Conservation (phyloP, 2,797 vertebrate species). For the Pangasius macronema region DNA sequence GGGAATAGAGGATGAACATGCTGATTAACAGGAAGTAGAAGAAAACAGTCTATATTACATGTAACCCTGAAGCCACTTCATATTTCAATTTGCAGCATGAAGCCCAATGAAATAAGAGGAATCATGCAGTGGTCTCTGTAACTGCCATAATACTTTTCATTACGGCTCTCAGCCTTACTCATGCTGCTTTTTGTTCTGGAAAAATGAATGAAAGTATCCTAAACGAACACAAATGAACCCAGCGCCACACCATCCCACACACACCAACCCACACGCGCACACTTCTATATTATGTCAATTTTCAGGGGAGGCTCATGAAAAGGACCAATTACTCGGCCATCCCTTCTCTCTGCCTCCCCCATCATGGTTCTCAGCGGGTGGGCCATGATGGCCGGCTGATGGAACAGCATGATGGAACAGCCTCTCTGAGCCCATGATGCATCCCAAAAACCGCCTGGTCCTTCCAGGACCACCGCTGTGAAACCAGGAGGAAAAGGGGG, state of each 20-base stretch:
- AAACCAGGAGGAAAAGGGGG: constrained; percentile 25
- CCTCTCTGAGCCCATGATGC: constrained; percentile 44
- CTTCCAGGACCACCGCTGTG: constrained; percentile 43
- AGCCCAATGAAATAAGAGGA: constrained; percentile 53
- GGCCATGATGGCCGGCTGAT: constrained; percentile 45
- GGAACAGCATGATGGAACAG: constrained; percentile 46
- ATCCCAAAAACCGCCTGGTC: constrained; percentile 39
- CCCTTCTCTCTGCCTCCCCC: constrained; percentile 48
- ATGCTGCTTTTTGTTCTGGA: constrained; percentile 47
- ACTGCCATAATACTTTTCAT: constrained; percentile 63
- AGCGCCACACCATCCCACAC: constrained; percentile 28
- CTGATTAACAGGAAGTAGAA: neutral
- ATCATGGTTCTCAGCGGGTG: constrained; percentile 54
- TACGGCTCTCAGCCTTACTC: constrained; percentile 44
- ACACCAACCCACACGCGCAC: constrained; percentile 18
- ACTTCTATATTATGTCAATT: constrained; percentile 56
- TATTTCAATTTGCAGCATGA: neutral
- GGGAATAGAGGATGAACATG: neutral
- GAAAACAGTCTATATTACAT: constrained; percentile 4
- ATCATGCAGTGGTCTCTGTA: constrained; percentile 67
- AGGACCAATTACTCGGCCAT: constrained; percentile 55
- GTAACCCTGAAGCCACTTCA: constrained; percentile 17
- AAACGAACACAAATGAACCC: constrained; percentile 53
- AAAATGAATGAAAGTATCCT: constrained; percentile 50
- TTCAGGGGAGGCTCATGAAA: constrained; percentile 55